These are phyloP conservation scores for Podabrus alpinus DNA, from an alignment of 2,888 invertebrate species.

Conservation along the genomic window DNA sequence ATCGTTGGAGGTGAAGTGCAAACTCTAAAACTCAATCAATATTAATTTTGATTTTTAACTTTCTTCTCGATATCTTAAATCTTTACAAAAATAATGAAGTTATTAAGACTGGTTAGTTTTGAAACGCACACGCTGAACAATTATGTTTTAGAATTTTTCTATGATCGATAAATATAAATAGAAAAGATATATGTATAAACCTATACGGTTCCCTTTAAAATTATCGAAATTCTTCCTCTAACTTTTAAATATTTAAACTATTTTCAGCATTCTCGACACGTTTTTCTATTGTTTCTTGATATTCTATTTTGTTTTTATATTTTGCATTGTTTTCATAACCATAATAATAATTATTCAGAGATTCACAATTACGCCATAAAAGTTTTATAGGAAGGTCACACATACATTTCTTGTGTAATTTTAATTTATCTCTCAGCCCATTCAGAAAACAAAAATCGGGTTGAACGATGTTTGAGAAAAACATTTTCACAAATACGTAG, in stretches of 20 bases:
- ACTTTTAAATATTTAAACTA: background rate
- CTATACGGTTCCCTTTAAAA: background rate
- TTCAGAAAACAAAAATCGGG: background rate
- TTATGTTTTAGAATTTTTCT: no score
- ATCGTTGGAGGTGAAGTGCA: no score
- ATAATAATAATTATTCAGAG: background rate
- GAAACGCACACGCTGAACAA: no score
- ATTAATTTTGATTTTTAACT: no score
- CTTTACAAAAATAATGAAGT: no score
- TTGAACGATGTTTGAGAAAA: no score
- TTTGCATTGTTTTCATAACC: background rate
- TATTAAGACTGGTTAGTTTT: no score
- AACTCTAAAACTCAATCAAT: no score
- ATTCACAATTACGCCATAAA: background rate
- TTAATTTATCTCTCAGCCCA: background rate
- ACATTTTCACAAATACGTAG: no score
- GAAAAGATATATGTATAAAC: background rate
- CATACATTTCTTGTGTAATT: background rate
- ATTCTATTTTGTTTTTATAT: background rate
- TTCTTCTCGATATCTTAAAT: no score
- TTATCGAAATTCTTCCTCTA: background rate
- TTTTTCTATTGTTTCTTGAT: background rate
- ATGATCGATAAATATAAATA: background rate
- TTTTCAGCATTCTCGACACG: background rate
- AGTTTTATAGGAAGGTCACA: background rate